Evolutionary conservation across 2,797 vertebrate species (phyloP).

Genomic region (Pogonophryne albipinna): DNA sequence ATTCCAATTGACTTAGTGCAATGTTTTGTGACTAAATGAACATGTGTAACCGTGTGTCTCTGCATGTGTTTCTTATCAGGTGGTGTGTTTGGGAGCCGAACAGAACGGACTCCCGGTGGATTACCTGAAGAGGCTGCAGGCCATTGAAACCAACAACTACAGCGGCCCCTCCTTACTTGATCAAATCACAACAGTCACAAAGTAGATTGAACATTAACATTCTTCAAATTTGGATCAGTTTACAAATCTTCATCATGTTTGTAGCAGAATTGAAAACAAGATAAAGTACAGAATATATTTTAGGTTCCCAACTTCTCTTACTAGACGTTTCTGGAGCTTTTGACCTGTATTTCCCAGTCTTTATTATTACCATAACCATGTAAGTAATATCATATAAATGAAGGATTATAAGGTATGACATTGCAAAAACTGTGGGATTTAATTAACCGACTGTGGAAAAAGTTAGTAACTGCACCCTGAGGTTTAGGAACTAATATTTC

Average conservation of each 20-base stretch:
- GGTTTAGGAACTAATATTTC: not conserved
- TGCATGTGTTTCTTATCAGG: slow-evolving; percentile 49
- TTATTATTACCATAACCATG: not conserved
- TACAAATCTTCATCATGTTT: no score
- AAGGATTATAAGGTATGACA: not conserved
- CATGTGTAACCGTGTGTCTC: not conserved
- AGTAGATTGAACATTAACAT: not conserved
- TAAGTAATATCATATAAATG: not conserved
- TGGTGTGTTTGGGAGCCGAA: slow-evolving; percentile 76
- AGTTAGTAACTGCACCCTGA: not conserved
- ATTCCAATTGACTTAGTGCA: not conserved
- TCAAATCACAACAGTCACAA: slow-evolving; percentile 44
- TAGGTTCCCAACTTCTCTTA: not conserved
- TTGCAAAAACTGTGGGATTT: not conserved
- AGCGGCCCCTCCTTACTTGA: slow-evolving; percentile 72
- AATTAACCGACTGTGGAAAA: not conserved
- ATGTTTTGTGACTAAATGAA: not conserved
- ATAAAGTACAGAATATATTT: not conserved
- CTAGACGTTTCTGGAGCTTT: not conserved
- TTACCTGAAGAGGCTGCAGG: slow-evolving; percentile 69
- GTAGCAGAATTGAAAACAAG: no score
- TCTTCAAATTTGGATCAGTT: not conserved
- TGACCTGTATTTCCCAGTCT: not conserved
- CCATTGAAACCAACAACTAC: slow-evolving; percentile 77
- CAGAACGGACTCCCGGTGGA: slow-evolving; percentile 73